Base-by-base conservation (phyloP, 30 jellyfish, hydroid and myxozoan genomes). In the Euphysa ruthae region DNA sequence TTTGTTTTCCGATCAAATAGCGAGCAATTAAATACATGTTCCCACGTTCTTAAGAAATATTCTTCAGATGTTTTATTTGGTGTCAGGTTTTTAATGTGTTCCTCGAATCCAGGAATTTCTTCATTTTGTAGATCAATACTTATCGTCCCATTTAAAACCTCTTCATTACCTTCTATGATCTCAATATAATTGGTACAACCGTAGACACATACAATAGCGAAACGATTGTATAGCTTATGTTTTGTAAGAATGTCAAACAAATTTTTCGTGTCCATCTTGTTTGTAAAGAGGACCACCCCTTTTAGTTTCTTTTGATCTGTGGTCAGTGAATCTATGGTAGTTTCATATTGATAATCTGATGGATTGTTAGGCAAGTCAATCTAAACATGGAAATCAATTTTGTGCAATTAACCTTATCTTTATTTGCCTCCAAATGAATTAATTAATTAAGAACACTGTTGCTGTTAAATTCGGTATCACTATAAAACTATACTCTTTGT, bases 161-260 rank as follows among this genome's bases (percentile, higher is more conserved):
- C 78, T 61, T 79, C 93, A 14, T 42, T 32, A 4, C 93, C 95
- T 4, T 57, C 32, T 6, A 89, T 84, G 2, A 88, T 57, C 49
- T 81, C 95, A 4, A 60, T 32, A 61, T 81, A 66, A 23, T 66
- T 69, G 10, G 93, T 70, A 28, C 85, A 75, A 1, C 98, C 98
- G 30, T 83, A 74, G 22, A 83, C 77, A 25, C 91, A 86, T 6
- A 75, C 16, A 26, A 88, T 35, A 55, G 60, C 66, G 65, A 80
- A 80, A 10, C 93, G 71, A 1, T 58, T 34, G 5, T 77, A 55
- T 35, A 46, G 28, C 56, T 73, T 55, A 14, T 27, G 19, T 32
- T 26, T 44, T 14, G 46, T 57, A 46, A 88, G 8, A 5, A 77
- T 79, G 13, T 64, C 73, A 12, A 88, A 43, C 16, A 81, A 32